Evolutionary conservation across 2,888 invertebrate species (phyloP).

Genomic region (Sphaerophoria taeniata): DNA sequence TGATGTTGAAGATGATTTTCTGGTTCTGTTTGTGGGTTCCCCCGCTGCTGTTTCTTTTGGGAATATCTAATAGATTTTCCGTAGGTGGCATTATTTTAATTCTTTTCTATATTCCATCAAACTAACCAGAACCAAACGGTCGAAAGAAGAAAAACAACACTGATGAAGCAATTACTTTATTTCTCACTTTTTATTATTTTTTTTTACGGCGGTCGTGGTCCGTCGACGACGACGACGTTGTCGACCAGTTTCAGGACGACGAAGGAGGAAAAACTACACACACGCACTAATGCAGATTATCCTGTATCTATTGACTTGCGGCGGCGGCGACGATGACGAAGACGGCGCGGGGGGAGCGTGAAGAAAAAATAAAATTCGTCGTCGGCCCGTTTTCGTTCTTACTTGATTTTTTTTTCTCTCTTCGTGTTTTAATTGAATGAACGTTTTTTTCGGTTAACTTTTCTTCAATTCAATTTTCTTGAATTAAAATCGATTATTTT

Average conservation of each 20-base stretch:
- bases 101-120: slow-evolving; percentile 20
- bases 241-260: background rate
- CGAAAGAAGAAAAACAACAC: background rate
- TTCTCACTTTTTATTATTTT: slow-evolving; percentile 4
- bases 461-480: slow-evolving; percentile 48
- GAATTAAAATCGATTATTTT: slow-evolving; percentile 51
- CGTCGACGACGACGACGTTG: no score
- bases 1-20: background rate
- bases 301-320: slow-evolving; percentile 24
- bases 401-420: background rate
- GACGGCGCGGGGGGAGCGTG: background rate
- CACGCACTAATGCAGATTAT: slow-evolving; percentile 59
- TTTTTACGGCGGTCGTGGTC: background rate
- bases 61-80: slow-evolving; percentile 10
- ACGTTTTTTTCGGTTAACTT: background rate
- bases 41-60: slow-evolving; percentile 9
- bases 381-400: slow-evolving; percentile 20
- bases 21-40: slow-evolving; percentile 9
- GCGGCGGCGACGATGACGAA: no score
- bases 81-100: slow-evolving; percentile 36
- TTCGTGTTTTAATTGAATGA: no score
- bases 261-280: slow-evolving; percentile 6
- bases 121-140: background rate
- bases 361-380: background rate
- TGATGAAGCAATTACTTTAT: slow-evolving; percentile 5